Evolutionary conservation across 1,140 invertebrate species (phyloP).

Genomic region (Heterodera schachtii): DNA sequence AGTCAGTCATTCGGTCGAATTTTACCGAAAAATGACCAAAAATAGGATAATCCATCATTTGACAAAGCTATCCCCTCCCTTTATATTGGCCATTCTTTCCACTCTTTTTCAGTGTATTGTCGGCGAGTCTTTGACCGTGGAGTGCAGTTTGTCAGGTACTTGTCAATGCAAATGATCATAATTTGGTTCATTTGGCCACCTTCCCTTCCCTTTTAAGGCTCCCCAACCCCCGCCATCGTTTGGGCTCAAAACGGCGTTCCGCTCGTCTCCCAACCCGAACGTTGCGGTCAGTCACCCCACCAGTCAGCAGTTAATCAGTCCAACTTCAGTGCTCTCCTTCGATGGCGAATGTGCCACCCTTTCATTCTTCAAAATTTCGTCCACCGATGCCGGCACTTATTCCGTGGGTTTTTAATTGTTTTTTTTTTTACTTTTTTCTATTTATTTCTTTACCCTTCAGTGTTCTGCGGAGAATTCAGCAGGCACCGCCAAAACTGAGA

Average conservation of each 20-base stretch:
- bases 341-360: slow-evolving; percentile 70
- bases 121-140: slow-evolving; percentile 53
- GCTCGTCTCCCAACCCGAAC: slow-evolving; percentile 52
- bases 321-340: slow-evolving; percentile 14
- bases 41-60: no score
- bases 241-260: slow-evolving; percentile 54
- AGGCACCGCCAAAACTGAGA: slow-evolving; percentile 30
- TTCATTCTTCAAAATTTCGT: slow-evolving; percentile 80
- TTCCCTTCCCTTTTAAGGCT: background rate
- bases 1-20: no score
- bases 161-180: background rate
- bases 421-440: slow-evolving; percentile 31
- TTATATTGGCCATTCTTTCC: slow-evolving; percentile 14
- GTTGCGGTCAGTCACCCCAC: slow-evolving; percentile 39
- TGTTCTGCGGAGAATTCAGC: slow-evolving; percentile 25
- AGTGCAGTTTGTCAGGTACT: slow-evolving; percentile 53
- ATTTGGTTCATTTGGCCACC: background rate
- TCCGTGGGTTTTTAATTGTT: slow-evolving; percentile 89
- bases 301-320: slow-evolving; percentile 20
- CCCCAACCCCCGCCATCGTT: slow-evolving; percentile 50
- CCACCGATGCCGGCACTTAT: slow-evolving; percentile 90
- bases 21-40: no score
- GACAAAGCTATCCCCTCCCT: no score
- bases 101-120: slow-evolving; percentile 37
- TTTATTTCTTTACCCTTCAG: slow-evolving; percentile 42